Evolutionary conservation across 2,797 vertebrate species (phyloP).

Genomic region (Lepidocolaptes lacrymiger): DNA sequence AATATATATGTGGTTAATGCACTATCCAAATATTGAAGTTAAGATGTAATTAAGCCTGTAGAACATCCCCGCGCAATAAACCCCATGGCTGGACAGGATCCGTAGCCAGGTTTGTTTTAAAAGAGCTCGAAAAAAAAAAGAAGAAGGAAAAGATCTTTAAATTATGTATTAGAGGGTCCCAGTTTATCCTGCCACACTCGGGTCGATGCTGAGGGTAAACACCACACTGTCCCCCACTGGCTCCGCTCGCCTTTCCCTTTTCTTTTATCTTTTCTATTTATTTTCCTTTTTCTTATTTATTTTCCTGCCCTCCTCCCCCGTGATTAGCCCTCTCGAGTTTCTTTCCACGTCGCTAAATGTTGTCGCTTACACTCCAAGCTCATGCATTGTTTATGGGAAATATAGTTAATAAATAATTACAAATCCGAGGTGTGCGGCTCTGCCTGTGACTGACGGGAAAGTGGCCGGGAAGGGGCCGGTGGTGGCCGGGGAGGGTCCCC

Average conservation of each 20-base stretch:
- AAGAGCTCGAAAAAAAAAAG: neutral
- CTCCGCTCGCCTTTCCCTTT: neutral
- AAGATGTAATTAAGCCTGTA: neutral
- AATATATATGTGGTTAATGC: neutral
- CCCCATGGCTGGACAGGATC: neutral
- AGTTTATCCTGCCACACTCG: neutral
- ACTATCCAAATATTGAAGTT: conserved; percentile 21
- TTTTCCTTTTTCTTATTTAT: neutral
- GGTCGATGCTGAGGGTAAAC: conserved; percentile 12
- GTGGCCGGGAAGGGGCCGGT: neutral
- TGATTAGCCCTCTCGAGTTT: neutral
- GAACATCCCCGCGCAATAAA: conserved; percentile 2
- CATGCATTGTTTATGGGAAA: conserved; percentile 47
- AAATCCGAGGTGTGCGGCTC: neutral
- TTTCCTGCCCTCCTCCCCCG: neutral
- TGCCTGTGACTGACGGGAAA: neutral
- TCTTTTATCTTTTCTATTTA: neutral
- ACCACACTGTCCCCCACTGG: neutral
- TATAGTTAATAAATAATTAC: conserved; percentile 57
- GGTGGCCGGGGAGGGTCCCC: neutral
- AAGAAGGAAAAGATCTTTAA: neutral
- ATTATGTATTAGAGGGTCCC: neutral
- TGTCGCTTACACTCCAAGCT: conserved; percentile 18
- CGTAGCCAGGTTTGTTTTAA: neutral
- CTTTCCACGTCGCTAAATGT: conserved; percentile 42